Percentiles rank a stretch among this genome's conserved stretches.
These are phyloP conservation scores for human DNA, from an alignment of 2,113 vertebrate genomes.

Conservation along the genomic window DNA sequence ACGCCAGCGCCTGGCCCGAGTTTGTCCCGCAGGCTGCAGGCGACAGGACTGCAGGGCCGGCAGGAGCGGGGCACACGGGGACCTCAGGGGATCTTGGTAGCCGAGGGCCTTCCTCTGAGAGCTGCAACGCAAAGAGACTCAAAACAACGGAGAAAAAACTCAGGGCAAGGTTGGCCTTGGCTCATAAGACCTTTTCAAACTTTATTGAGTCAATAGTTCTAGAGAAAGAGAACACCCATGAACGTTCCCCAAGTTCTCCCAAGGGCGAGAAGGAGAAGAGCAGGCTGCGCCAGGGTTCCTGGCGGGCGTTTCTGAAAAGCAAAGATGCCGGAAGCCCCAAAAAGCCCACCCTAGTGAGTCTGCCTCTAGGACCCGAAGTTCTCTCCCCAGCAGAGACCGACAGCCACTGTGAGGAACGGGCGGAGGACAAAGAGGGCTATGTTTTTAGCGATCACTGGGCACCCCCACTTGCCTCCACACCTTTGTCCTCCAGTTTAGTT, in stretches of 20 bases:
- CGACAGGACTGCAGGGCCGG: background rate
- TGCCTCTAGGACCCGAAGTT: conserved; percentile 60
- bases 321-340: conserved; percentile 81
- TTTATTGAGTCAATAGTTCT: conserved; percentile 88
- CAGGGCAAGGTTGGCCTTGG: conserved; percentile 86
- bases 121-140: conserved; percentile 78
- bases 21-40: conserved; percentile 17
- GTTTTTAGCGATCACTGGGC: conserved; percentile 66
- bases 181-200: conserved; percentile 90
- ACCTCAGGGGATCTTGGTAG: conserved; percentile 51
- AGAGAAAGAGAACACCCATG: conserved; percentile 85
- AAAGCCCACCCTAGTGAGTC: conserved; percentile 64
- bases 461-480: conserved; percentile 32
- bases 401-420: conserved; percentile 65
- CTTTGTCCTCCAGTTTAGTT: conserved; percentile 60
- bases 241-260: conserved; percentile 51
- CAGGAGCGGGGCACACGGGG: conserved; percentile 52
- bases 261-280: conserved; percentile 81
- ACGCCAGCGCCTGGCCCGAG: background rate
- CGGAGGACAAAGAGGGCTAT: rapidly evolving
- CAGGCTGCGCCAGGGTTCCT: conserved; percentile 80
- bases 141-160: conserved; percentile 87
- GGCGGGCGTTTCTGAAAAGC: conserved; percentile 84
- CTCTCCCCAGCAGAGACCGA: background rate
- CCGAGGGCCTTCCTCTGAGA: conserved; percentile 71